A percentile compares a stretch with the other conserved stretches of the same genome.
These are phyloP conservation scores for Cetonia aurata DNA, from an alignment of 2,888 invertebrate genomes.

Conservation along the genomic window DNA sequence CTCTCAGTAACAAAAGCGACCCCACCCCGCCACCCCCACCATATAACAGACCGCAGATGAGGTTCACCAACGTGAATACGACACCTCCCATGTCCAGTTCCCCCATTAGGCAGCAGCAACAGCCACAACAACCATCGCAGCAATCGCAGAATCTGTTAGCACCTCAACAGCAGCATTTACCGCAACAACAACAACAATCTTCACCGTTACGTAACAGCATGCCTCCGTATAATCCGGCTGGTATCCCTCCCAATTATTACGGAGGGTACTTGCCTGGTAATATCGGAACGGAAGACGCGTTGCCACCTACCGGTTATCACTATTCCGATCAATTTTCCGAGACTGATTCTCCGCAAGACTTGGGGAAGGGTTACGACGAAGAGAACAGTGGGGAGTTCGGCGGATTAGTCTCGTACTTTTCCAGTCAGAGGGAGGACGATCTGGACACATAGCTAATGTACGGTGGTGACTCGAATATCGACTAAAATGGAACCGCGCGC, in stretches of 20 bases:
- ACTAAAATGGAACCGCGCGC: conserved; percentile 6
- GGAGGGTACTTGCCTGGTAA: conserved; percentile 65
- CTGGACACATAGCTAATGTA: conserved; percentile 76
- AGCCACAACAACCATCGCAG: conserved; percentile 24
- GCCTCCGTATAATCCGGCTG: conserved; percentile 66
- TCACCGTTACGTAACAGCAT: conserved; percentile 61
- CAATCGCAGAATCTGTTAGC: conserved; percentile 57
- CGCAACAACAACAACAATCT: conserved; percentile 48
- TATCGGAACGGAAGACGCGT: conserved; percentile 62
- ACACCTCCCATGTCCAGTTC: conserved; percentile 53
- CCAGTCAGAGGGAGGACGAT: conserved; percentile 90
- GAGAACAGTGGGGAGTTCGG: conserved; percentile 83
- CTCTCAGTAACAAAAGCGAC: conserved; percentile 56
- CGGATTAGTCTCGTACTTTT: conserved; percentile 92
- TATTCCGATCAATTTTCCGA: conserved; percentile 51
- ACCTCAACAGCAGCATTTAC: conserved; percentile 53
- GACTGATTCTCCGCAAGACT: conserved; percentile 45
- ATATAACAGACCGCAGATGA: conserved; percentile 62
- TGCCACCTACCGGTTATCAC: conserved; percentile 64
- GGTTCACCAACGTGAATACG: conserved; percentile 59
- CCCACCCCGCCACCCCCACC: conserved; percentile 59
- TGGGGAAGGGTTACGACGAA: conserved; percentile 53
- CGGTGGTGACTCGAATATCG: conserved; percentile 31
- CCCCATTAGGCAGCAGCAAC: conserved; percentile 40
- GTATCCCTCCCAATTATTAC: conserved; percentile 67